These are phyloP conservation scores for Cynoglossus semilaevis DNA, from an alignment of 2,113 vertebrate species.

Conservation along the genomic window DNA sequence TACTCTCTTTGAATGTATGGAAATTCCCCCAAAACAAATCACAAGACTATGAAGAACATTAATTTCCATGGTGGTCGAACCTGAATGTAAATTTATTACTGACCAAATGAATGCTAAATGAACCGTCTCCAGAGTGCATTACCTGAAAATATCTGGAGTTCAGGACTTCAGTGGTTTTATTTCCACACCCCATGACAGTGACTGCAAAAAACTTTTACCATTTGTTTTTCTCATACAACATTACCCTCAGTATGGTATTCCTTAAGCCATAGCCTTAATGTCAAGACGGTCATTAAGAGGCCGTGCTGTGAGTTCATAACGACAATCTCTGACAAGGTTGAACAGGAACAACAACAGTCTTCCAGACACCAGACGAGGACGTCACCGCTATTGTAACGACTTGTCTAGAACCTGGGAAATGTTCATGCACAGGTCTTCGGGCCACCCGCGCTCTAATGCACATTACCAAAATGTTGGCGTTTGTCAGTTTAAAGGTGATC, in stretches of 20 bases:
- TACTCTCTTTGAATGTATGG: no score
- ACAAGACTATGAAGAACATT: no score
- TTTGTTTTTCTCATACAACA: not conserved
- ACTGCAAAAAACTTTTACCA: not conserved
- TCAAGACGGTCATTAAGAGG: not conserved
- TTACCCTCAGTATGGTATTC: not conserved
- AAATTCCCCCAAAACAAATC: no score
- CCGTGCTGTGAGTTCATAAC: conserved; percentile 3
- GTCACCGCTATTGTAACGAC: not conserved
- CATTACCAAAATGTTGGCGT: conserved; percentile 35
- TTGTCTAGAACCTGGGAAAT: conserved; percentile 3
- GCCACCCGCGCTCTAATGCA: conserved; percentile 25
- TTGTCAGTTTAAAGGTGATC: conserved; percentile 69
- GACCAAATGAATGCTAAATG: conserved; percentile 9
- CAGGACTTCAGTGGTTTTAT: conserved; percentile 7
- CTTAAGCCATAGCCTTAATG: not conserved
- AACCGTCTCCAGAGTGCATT: conserved; percentile 30
- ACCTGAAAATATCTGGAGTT: conserved; percentile 12
- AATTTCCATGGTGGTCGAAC: no score
- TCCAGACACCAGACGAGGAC: not conserved
- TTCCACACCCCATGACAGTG: conserved; percentile 3
- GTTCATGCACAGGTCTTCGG: not conserved
- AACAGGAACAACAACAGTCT: not conserved
- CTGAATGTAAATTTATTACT: no score
- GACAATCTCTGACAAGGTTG: not conserved